Conservation (phyloP, 1,140 invertebrate genomes). For the Apocrypta bakeri region DNA sequence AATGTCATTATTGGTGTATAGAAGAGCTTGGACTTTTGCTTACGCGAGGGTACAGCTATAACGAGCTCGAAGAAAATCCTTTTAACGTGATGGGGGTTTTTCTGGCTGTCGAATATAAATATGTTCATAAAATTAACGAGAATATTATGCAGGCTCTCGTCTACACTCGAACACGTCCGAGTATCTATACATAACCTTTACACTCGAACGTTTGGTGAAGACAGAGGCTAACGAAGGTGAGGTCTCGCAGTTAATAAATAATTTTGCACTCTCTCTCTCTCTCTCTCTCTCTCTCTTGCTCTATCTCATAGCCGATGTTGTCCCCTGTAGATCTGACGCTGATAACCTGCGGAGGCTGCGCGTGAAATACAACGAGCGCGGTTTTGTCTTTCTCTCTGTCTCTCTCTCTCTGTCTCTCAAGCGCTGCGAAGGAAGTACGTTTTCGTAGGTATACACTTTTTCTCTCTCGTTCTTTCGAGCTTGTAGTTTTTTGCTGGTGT, state of each 20-base stretch:
- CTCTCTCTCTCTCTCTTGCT: no score
- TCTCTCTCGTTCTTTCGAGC: neutral
- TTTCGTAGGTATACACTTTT: neutral
- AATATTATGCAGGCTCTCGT: no score
- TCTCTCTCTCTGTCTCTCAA: neutral
- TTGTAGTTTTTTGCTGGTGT: conserved; percentile 1
- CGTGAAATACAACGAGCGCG: conserved; percentile 68
- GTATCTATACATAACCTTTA: no score
- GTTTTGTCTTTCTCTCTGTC: no score
- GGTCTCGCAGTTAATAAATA: conserved; percentile 69
- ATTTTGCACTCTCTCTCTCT: conserved; percentile 65
- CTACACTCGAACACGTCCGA: no score
- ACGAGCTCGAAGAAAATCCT: neutral
- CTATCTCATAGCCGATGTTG: conserved; percentile 39
- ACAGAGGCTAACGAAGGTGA: conserved; percentile 51
- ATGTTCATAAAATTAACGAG: no score
- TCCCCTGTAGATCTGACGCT: conserved; percentile 74
- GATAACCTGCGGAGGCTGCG: conserved; percentile 63
- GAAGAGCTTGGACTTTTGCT: neutral
- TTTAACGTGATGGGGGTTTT: neutral
- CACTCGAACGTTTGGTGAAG: conserved; percentile 1
- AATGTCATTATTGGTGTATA: conserved; percentile 11
- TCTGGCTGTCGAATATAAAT: no score
- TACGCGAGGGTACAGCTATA: neutral
- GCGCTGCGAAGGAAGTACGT: no score